Conservation (phyloP, 2,888 invertebrate genomes). For the Choreutis nemorana region DNA sequence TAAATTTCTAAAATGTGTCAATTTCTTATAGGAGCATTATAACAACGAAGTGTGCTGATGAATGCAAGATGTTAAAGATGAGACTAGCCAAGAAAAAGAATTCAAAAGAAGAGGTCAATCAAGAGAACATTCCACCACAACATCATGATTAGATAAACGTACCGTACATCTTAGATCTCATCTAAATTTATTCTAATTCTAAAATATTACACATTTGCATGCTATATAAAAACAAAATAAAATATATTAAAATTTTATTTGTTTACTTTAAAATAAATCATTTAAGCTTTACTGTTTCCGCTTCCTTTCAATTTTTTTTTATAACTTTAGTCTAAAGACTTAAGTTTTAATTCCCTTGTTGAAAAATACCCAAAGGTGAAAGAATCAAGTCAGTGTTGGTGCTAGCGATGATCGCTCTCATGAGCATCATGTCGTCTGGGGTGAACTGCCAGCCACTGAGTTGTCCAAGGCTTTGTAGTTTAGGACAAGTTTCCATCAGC, state of each 20-base stretch:
- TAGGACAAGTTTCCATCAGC: constrained; percentile 73
- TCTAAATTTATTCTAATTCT: no score
- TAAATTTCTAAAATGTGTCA: background rate
- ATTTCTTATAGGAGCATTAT: constrained; percentile 55
- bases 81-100: constrained; percentile 36
- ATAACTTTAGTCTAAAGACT: background rate
- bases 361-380: constrained; percentile 67
- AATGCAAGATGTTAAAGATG: constrained; percentile 66
- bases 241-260: no score
- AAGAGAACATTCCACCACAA: constrained; percentile 17
- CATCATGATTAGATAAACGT: constrained; percentile 12
- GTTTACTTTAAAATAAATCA: no score
- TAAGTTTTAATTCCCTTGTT: constrained; percentile 33
- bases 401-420: constrained; percentile 70
- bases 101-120: constrained; percentile 14
- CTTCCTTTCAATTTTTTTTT: no score
- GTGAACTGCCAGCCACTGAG: constrained; percentile 73
- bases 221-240: no score
- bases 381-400: constrained; percentile 72
- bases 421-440: constrained; percentile 72
- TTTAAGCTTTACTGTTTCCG: no score
- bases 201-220: no score
- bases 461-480: constrained; percentile 71
- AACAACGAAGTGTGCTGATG: constrained; percentile 71
- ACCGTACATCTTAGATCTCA: no score